Percentiles rank a stretch among this genome's conserved stretches.
phyloP scores from a whole-genome alignment of 2,797 vertebrate genomes.

The Mormyrus proboscirostris region DNA sequence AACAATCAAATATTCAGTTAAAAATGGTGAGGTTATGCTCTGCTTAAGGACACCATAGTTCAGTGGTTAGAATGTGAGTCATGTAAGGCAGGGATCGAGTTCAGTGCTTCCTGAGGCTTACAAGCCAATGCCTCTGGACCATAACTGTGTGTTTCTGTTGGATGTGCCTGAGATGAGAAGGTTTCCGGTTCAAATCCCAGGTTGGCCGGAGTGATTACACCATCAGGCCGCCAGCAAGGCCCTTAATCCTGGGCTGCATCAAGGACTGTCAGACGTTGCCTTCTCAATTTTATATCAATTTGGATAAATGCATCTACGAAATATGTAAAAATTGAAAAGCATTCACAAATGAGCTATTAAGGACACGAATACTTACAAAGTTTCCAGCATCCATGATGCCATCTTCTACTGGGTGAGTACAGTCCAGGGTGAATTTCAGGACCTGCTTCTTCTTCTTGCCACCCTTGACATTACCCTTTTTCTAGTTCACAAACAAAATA shows the following conservation, averaged over 20 bases:
- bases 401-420: slow-evolving; percentile 81
- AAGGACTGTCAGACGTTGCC: neutral
- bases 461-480: slow-evolving; percentile 66
- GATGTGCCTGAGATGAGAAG: neutral
- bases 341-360: neutral
- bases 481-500: slow-evolving; percentile 45
- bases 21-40: neutral
- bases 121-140: neutral
- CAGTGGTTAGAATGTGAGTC: neutral
- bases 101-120: neutral
- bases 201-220: neutral
- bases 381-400: slow-evolving; percentile 84
- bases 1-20: neutral
- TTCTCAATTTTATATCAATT: neutral
- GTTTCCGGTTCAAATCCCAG: neutral
- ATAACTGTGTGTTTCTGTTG: neutral
- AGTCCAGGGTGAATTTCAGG: slow-evolving; percentile 78
- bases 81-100: neutral
- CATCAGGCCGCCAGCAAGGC: neutral
- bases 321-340: neutral
- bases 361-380: slow-evolving; percentile 63
- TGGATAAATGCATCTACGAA: neutral
- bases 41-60: neutral
- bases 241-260: neutral
- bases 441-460: slow-evolving; percentile 83